These are phyloP conservation scores for Odontocolon sp. DNA, from an alignment of 2,888 invertebrate species.

Conservation along the genomic window DNA sequence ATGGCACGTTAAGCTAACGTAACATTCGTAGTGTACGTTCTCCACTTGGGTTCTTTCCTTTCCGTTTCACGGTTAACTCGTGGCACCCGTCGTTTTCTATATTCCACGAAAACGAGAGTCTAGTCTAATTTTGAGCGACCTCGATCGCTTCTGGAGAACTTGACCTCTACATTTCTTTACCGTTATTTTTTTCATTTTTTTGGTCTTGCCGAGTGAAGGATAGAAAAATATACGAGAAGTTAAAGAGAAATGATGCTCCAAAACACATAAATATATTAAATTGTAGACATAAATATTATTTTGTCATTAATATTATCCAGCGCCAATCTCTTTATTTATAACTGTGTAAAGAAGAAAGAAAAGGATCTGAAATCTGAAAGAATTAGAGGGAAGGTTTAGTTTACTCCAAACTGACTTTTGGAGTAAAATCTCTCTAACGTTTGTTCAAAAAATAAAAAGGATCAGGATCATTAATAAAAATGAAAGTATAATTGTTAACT, in stretches of 20 bases:
- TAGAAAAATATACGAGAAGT: neutral
- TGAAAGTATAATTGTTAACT: conserved; percentile 80
- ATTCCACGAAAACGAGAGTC: neutral
- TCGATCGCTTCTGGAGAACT: conserved; percentile 34
- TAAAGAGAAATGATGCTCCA: too few relatives aligned
- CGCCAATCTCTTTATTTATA: too few relatives aligned
- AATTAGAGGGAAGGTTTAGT: too few relatives aligned
- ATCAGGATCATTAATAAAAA: neutral
- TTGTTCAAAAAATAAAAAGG: too few relatives aligned
- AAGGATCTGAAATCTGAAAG: too few relatives aligned
- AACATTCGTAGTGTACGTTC: neutral
- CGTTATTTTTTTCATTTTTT: neutral
- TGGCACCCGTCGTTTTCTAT: conserved; percentile 4
- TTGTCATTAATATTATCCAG: too few relatives aligned
- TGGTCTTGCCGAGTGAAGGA: neutral
- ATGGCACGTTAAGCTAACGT: too few relatives aligned
- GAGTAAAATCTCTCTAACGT: too few relatives aligned
- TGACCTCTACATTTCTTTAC: conserved; percentile 40
- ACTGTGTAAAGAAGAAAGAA: too few relatives aligned
- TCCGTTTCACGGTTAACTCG: conserved; percentile 18
- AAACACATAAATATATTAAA: too few relatives aligned
- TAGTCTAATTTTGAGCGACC: conserved; percentile 52
- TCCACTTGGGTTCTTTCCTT: conserved; percentile 26
- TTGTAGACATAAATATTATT: too few relatives aligned
- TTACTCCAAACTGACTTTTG: too few relatives aligned